Evolutionary conservation across 2,888 invertebrate genomes (phyloP).

Genomic region (Esperia sulphurella): DNA sequence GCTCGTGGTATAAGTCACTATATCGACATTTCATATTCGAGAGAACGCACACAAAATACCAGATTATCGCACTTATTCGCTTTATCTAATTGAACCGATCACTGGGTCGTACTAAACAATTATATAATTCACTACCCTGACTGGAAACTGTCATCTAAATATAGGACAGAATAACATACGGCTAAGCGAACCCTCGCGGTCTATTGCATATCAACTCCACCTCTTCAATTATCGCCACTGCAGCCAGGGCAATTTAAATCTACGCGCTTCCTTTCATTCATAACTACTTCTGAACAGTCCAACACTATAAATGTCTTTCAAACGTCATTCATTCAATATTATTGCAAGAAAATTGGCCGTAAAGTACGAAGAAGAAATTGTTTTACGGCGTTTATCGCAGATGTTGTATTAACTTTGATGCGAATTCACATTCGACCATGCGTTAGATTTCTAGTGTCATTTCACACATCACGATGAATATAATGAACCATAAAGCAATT

Average conservation of each 20-base stretch:
- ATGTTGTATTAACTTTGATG: too few relatives aligned
- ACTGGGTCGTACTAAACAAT: constrained; percentile 20
- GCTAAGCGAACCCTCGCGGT: constrained; percentile 41
- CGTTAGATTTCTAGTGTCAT: too few relatives aligned
- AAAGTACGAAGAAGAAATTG: background rate
- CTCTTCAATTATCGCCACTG: constrained; percentile 58
- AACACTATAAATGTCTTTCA: background rate
- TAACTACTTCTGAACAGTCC: background rate
- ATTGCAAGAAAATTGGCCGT: background rate
- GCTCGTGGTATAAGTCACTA: background rate
- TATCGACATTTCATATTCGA: background rate
- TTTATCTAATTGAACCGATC: constrained; percentile 1
- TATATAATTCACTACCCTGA: constrained; percentile 46
- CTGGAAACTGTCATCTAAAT: constrained; percentile 47
- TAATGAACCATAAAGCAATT: background rate
- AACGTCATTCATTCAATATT: background rate
- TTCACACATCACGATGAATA: background rate
- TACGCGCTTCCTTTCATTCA: constrained; percentile 47
- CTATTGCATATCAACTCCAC: constrained; percentile 43
- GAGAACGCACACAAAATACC: background rate
- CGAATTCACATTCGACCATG: too few relatives aligned
- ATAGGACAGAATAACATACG: constrained; percentile 44
- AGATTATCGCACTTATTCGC: background rate
- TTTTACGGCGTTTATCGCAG: background rate
- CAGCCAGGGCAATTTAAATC: constrained; percentile 55